phyloP scores from a whole-genome alignment of 2,888 invertebrate genomes.

The Trachelus stipa region DNA sequence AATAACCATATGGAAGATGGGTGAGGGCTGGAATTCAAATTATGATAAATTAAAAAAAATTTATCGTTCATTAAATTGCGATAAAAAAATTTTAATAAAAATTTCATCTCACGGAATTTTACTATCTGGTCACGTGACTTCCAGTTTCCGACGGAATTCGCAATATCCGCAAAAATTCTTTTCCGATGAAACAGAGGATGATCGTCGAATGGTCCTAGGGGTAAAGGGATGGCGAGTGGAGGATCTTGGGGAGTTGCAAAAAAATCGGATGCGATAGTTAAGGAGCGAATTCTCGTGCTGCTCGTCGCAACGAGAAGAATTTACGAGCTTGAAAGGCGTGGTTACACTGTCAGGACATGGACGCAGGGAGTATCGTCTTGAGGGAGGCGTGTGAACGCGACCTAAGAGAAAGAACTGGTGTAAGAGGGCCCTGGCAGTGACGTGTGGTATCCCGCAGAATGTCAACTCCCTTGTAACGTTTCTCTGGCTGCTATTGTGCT shows the following conservation, averaged over 20 bases:
- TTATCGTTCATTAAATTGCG: not conserved
- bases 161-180: not conserved
- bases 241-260: not conserved
- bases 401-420: constrained; percentile 32
- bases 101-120: not conserved
- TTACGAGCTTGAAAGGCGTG: constrained; percentile 35
- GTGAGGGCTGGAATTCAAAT: not conserved
- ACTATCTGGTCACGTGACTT: no score
- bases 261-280: constrained; percentile 4
- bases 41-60: not conserved
- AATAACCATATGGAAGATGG: not conserved
- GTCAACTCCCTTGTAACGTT: constrained; percentile 37
- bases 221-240: not conserved
- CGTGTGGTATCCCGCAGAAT: constrained; percentile 43
- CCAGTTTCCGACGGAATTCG: not conserved
- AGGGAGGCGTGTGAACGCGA: constrained; percentile 16
- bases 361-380: constrained; percentile 1
- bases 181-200: not conserved
- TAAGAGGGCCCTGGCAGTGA: constrained; percentile 27
- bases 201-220: not conserved
- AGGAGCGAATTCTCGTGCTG: constrained; percentile 16
- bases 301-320: constrained; percentile 31
- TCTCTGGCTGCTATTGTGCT: constrained; percentile 14
- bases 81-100: not conserved
- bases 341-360: constrained; percentile 17